Base-by-base conservation (phyloP, 2,113 vertebrate species). In the Cervus canadensis region DNA sequence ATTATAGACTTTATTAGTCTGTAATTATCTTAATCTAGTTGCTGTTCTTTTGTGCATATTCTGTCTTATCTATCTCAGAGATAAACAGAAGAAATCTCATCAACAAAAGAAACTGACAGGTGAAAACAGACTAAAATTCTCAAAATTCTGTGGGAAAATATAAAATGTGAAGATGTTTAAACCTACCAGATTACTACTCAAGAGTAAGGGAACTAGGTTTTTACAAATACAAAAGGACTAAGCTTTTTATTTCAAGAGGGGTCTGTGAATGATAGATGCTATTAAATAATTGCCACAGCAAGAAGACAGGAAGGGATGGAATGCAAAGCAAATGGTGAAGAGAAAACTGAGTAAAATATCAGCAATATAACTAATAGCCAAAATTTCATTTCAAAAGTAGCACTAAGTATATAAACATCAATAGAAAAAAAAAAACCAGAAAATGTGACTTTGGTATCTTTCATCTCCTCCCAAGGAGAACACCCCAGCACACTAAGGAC, bases 371-470 rank as follows among this genome's bases (percentile, higher is more conserved):
- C 23, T 76, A 94, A 36, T 15, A 36, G 23, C 33, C 87, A 26
- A 95, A 97, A 52, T 83, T n/a, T 56, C 40, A 43, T 71, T 92
- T 94, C 25, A 96, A 91, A 90, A 26, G 10, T 64, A 93, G 21
- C 56, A 50, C 30, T 67, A 91, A 76, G 36, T 76, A 43, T 95
- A 26, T 78, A 91, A 71, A 21, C 30, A 87, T 54, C 67, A 87
- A 91, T 30, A 74, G 13, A 76, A 83, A 45, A 28, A 45, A 43
- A 56, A 83, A 89, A 95, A 2, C 57, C 10, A 84, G 11, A 87
- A 54, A 4, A 33, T 30, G 8, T 83, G 15, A 83, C 17, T 76
- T 96, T 60, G 64, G 12, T 33, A 59, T 83, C 13, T 85, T 54
- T 67, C 3, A 4, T 78, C 17, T 93, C 59, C 26, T 91, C 76